Evolutionary conservation across 2,113 vertebrate species (phyloP), one percentile per base, ranked within the genome.

Genomic region (Cinclus cinclus): DNA sequence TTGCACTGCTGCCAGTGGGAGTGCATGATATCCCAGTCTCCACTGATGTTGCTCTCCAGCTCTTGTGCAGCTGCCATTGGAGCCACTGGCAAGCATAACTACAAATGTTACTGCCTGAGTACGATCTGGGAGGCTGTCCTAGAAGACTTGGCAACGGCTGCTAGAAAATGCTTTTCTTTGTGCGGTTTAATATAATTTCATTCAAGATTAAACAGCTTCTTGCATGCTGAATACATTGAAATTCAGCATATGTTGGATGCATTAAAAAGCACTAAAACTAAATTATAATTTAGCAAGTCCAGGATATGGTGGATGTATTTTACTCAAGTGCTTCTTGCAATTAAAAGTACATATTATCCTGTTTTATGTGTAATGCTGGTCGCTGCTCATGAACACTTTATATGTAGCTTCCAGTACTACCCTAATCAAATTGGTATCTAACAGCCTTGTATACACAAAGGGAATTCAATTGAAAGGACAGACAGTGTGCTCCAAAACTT

Each of bases 391-490:
- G 15, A 37, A 14, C 2, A 1, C 27, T 76, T 58, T 82, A 15
- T 67, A 52, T 94, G 94, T 94, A 82, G 7, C 49, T 85, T 89
- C 35, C 55, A 44, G 2, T 62, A 49, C 49, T 41, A 53, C 7
- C 2, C 14, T 42, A 65, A 77, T 88, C 12, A 20, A 7, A 30
- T 12, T 2, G 6, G 12, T 83, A 46, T 70, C 42, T 76, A 35
- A 42, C 1, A 8, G 21, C 41, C n/a, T 83, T 0, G 0, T 30
- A 24, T 23, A 24, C 25, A 59, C 0, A 0, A 73, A 67, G 5
- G 4, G 14, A 80, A 20, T 80, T 28, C 1, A 7, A 33, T 21
- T 6, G 2, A 39, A 65, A 73, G 23, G 12, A 31, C 20, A 25
- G 35, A 22, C 2, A 21, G 5, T n/a, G 6, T 56, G 33, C 37